phyloP scores from a whole-genome alignment of 2,888 invertebrate species.

The Agrochola lota region DNA sequence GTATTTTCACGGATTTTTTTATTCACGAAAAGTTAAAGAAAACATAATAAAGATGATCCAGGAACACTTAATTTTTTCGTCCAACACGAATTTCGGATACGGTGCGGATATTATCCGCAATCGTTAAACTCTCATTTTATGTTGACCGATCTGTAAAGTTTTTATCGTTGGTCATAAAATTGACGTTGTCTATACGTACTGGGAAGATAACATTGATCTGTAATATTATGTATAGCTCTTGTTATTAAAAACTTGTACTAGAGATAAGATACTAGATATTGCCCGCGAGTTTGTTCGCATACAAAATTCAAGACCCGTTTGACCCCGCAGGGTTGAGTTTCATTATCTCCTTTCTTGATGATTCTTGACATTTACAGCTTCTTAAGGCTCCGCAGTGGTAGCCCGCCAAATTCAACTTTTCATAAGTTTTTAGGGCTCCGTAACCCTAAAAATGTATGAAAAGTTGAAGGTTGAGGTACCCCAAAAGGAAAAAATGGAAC shows the following conservation, averaged over 20 bases:
- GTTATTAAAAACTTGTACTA: neutral
- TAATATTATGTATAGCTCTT: neutral
- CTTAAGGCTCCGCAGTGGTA: too few relatives aligned
- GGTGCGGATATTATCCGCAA: slow-evolving; percentile 55
- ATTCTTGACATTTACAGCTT: too few relatives aligned
- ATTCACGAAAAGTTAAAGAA: slow-evolving; percentile 17
- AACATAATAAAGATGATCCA: slow-evolving; percentile 12
- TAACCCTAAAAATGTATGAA: too few relatives aligned
- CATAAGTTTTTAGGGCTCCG: too few relatives aligned
- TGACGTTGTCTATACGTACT: slow-evolving; percentile 22
- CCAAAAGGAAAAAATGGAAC: too few relatives aligned
- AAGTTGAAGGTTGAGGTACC: too few relatives aligned
- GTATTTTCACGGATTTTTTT: slow-evolving; percentile 3
- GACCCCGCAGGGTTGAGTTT: neutral
- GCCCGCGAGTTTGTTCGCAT: neutral
- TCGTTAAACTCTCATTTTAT: slow-evolving; percentile 64
- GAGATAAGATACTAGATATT: neutral
- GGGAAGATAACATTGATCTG: slow-evolving; percentile 24
- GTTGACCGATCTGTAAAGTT: slow-evolving; percentile 67
- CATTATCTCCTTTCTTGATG: neutral
- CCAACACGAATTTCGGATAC: slow-evolving; percentile 42
- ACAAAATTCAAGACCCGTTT: neutral
- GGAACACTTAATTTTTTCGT: slow-evolving; percentile 32
- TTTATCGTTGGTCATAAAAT: slow-evolving; percentile 65
- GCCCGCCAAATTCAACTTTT: too few relatives aligned